These are phyloP conservation scores for Diprion similis DNA, from an alignment of 1,140 invertebrate genomes.

Conservation along the genomic window DNA sequence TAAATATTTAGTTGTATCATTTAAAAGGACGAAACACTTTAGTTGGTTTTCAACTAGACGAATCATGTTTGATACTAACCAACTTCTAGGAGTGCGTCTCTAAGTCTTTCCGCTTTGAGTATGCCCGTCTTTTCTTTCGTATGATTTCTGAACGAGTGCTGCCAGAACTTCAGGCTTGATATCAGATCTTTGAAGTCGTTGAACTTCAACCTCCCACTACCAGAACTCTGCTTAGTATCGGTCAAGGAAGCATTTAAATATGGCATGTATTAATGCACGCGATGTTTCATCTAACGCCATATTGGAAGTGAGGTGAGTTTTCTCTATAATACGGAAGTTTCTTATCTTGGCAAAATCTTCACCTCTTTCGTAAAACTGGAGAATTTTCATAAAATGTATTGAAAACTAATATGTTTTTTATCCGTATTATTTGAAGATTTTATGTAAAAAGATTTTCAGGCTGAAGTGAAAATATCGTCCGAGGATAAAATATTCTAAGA, in stretches of 20 bases:
- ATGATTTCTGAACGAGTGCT: conserved; percentile 88
- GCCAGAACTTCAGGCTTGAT: conserved; percentile 91
- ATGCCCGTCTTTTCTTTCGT: conserved; percentile 92
- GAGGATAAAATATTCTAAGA: no score
- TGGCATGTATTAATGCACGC: no score
- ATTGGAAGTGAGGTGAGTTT: neutral
- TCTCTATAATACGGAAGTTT: conserved; percentile 3
- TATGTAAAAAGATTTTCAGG: no score
- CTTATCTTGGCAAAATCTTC: conserved; percentile 17
- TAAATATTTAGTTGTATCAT: no score
- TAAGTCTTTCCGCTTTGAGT: conserved; percentile 82
- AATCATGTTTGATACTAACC: conserved; percentile 58
- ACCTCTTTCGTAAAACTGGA: neutral
- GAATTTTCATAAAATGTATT: no score
- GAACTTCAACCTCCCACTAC: conserved; percentile 82
- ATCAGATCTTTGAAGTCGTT: conserved; percentile 91
- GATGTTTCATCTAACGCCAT: no score
- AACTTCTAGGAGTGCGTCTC: conserved; percentile 84
- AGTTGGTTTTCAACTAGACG: no score
- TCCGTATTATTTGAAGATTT: no score
- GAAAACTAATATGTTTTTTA: no score
- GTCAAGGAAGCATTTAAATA: neutral
- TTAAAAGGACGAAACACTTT: no score
- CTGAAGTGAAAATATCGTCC: no score
- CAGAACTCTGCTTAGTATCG: conserved; percentile 68